These are phyloP conservation scores for Scleropages formosus DNA, from an alignment of 2,797 vertebrate species.

Conservation along the genomic window DNA sequence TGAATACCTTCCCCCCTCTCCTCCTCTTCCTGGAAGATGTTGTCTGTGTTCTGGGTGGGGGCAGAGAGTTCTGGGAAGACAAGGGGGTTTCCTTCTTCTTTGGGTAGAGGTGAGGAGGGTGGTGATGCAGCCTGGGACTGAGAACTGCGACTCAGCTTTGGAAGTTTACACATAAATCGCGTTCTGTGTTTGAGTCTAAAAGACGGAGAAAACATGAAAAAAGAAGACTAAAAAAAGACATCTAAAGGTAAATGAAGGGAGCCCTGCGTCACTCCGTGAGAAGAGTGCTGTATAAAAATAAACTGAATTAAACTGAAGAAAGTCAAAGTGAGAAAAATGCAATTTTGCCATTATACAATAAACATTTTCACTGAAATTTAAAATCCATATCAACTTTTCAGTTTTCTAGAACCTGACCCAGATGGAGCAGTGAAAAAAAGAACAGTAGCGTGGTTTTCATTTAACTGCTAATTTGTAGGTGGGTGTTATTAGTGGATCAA, in stretches of 20 bases:
- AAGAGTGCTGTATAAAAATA: too few relatives aligned
- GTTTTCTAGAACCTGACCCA: too few relatives aligned
- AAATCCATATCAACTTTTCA: too few relatives aligned
- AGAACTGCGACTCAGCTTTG: conserved; percentile 33
- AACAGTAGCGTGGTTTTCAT: too few relatives aligned
- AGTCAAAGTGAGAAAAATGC: not conserved
- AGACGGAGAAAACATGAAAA: not conserved
- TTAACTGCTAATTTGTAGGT: too few relatives aligned
- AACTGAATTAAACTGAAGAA: not conserved
- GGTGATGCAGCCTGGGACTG: conserved; percentile 23
- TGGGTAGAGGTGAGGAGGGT: conserved; percentile 20
- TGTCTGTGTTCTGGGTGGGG: conserved; percentile 16
- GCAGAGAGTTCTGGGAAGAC: conserved; percentile 36
- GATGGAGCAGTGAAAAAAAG: too few relatives aligned
- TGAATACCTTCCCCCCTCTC: conserved; percentile 45
- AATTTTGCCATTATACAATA: not conserved
- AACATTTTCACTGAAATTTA: too few relatives aligned
- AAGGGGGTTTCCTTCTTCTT: conserved; percentile 50
- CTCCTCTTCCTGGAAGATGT: conserved; percentile 25
- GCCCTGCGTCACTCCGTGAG: too few relatives aligned
- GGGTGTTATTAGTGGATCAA: too few relatives aligned
- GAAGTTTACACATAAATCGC: conserved; percentile 51
- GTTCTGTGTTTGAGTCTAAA: conserved; percentile 54
- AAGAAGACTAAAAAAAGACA: too few relatives aligned
- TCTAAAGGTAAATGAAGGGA: too few relatives aligned